Conservation (phyloP, 64 coral and sea anemone genomes). For the Montipora capricornis region DNA sequence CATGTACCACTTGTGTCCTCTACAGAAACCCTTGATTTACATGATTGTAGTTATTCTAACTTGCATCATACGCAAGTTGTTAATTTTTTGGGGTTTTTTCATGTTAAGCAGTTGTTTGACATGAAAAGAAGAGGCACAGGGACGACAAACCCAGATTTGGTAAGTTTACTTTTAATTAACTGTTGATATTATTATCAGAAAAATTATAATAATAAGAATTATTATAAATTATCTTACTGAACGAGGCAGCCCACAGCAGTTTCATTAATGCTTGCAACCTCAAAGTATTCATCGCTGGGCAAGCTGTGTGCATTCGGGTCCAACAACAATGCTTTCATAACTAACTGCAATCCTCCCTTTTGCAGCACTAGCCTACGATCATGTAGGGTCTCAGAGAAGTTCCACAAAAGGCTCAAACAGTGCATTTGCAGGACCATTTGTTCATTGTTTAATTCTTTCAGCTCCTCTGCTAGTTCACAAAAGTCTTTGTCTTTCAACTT, state of each 20-base stretch:
- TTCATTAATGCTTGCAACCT: conserved; percentile 83
- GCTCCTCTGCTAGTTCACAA: neutral
- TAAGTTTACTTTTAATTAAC: too few relatives aligned
- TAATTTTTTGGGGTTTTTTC: too few relatives aligned
- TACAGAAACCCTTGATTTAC: too few relatives aligned
- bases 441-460: conserved; percentile 83
- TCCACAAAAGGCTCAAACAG: conserved; percentile 90
- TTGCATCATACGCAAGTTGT: too few relatives aligned
- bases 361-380: conserved; percentile 71
- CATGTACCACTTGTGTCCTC: too few relatives aligned
- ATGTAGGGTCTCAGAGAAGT: conserved; percentile 88
- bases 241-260: conserved; percentile 92
- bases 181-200: too few relatives aligned
- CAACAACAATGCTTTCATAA: conserved; percentile 73
- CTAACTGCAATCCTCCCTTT: conserved; percentile 74
- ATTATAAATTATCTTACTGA: conserved; percentile 64
- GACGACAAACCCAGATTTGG: too few relatives aligned
- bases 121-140: too few relatives aligned
- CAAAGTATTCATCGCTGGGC: conserved; percentile 76
- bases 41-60: too few relatives aligned
- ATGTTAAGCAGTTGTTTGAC: too few relatives aligned
- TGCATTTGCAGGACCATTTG: conserved; percentile 89
- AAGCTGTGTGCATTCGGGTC: conserved; percentile 55
- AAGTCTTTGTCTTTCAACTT: neutral
- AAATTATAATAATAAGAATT: too few relatives aligned